Percentiles rank a stretch among this genome's conserved stretches.
Evolutionary conservation across 2,888 invertebrate genomes (phyloP).

Genomic region (Lobophora halterata): DNA sequence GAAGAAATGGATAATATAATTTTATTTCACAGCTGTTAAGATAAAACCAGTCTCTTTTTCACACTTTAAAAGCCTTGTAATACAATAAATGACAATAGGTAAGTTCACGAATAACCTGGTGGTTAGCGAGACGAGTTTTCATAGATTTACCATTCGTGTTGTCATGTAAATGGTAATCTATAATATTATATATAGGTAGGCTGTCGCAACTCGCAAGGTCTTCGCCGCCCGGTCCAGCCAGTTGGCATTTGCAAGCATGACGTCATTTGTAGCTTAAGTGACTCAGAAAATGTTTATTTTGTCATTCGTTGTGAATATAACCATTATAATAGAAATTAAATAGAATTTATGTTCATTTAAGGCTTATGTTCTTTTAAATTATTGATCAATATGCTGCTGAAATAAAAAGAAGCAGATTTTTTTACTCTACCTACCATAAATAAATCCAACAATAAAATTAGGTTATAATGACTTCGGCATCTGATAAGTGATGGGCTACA

Average conservation of each 20-base stretch:
- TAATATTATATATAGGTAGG: slow-evolving; percentile 23
- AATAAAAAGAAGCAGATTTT: not conserved
- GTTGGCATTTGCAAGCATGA: slow-evolving; percentile 63
- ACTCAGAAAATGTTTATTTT: slow-evolving; percentile 43
- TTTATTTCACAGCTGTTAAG: no score
- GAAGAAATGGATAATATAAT: no score
- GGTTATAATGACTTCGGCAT: slow-evolving; percentile 25
- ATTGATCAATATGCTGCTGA: not conserved
- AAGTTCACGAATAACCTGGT: slow-evolving; percentile 28
- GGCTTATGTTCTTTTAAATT: no score
- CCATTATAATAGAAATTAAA: no score
- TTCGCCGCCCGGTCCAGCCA: slow-evolving; percentile 47
- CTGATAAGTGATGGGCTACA: slow-evolving; percentile 37
- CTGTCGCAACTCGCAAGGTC: slow-evolving; percentile 61
- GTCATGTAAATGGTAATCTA: slow-evolving; percentile 10
- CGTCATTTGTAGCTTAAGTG: slow-evolving; percentile 54
- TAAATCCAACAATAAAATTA: slow-evolving; percentile 16
- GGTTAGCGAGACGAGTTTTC: slow-evolving; percentile 25
- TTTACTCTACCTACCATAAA: no score
- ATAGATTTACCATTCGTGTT: slow-evolving; percentile 34
- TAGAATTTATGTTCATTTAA: no score
- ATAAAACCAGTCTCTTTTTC: slow-evolving; percentile 7
- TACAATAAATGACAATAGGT: slow-evolving; percentile 23
- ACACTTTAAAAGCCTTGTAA: slow-evolving; percentile 7
- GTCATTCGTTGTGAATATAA: not conserved